A percentile compares a stretch with the other conserved stretches of the same genome.
phyloP scores from a whole-genome alignment of 2,888 invertebrate species.

The Melipona beecheii region DNA sequence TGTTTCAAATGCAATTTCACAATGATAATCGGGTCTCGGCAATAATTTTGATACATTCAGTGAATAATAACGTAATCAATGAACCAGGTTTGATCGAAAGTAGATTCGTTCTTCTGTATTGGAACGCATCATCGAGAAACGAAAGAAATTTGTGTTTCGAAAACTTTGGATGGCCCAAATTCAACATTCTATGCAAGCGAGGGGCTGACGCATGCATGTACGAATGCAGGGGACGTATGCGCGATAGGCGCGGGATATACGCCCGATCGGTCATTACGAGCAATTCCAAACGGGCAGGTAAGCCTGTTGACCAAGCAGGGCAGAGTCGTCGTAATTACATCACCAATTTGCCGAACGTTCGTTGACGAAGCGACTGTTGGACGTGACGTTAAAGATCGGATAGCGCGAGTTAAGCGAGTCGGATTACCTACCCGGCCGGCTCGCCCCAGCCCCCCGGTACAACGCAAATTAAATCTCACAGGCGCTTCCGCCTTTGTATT shows the following conservation, averaged over 20 bases:
- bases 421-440: constrained; percentile 38
- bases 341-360: constrained; percentile 64
- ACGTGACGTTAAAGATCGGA: constrained; percentile 63
- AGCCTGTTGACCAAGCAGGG: constrained; percentile 59
- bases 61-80: no score
- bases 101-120: no score
- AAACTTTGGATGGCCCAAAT: not conserved
- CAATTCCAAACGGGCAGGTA: constrained; percentile 60
- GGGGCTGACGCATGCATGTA: not conserved
- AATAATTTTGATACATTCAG: no score
- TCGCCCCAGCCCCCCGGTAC: not conserved
- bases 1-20: no score
- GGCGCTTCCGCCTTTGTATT: constrained; percentile 46
- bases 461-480: constrained; percentile 9
- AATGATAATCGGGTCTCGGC: no score
- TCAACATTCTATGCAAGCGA: not conserved
- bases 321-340: constrained; percentile 65
- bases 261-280: constrained; percentile 66
- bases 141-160: not conserved
- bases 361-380: constrained; percentile 57
- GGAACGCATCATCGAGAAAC: not conserved
- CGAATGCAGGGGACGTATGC: constrained; percentile 9
- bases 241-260: constrained; percentile 46
- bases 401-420: constrained; percentile 35
- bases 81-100: no score